A percentile compares a stretch with the other conserved stretches of the same genome.
These are phyloP conservation scores for Bufo gargarizans DNA, from an alignment of 2,113 vertebrate species.

Conservation along the genomic window DNA sequence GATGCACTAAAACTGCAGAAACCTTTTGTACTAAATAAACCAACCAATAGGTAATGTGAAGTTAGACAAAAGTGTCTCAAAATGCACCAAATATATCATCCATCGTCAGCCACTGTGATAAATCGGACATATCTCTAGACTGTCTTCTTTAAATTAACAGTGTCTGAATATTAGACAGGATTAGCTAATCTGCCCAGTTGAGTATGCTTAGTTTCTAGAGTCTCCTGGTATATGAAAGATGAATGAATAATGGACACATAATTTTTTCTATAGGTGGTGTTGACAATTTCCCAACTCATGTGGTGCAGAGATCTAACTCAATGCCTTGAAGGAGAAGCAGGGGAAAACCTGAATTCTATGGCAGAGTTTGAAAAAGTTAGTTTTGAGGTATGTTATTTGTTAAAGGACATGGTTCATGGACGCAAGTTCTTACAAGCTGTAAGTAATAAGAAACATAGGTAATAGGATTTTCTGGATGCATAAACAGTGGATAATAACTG, in stretches of 20 bases:
- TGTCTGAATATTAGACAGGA: too few relatives aligned
- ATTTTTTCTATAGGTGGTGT: constrained; percentile 73
- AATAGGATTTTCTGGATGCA: neutral
- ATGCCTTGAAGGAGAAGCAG: constrained; percentile 72
- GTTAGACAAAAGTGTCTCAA: too few relatives aligned
- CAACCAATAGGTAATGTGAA: too few relatives aligned
- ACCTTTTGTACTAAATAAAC: too few relatives aligned
- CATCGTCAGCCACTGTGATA: too few relatives aligned
- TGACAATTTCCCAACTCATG: constrained; percentile 85
- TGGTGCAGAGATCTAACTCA: constrained; percentile 81
- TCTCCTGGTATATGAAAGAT: neutral
- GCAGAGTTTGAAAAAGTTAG: constrained; percentile 78
- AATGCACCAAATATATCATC: too few relatives aligned
- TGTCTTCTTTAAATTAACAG: too few relatives aligned
- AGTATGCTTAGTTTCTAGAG: too few relatives aligned
- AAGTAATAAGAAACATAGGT: neutral
- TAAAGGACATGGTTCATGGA: neutral
- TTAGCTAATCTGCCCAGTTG: too few relatives aligned
- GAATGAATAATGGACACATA: neutral
- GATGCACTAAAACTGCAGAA: too few relatives aligned
- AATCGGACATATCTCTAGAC: too few relatives aligned
- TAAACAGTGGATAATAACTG: too few relatives aligned
- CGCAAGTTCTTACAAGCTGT: neutral
- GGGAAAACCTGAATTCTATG: constrained; percentile 71
- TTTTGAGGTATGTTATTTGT: constrained; percentile 73